Percentiles rank a stretch among this genome's conserved stretches.
phyloP scores from a whole-genome alignment of 92 coral and sea anemone genomes.

The Virgularia gustaviana region DNA sequence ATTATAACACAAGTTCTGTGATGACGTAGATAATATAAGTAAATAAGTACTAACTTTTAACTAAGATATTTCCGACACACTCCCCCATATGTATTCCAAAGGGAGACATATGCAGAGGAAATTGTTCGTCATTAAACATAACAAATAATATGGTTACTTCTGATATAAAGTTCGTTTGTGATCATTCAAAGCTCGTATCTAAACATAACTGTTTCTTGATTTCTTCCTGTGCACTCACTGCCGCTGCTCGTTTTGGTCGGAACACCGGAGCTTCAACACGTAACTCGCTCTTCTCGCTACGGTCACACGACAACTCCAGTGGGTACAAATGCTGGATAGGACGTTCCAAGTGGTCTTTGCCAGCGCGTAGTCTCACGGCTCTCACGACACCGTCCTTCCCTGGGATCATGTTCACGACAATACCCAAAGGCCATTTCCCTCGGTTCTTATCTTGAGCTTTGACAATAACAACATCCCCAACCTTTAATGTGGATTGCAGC shows the following conservation, averaged over 20 bases:
- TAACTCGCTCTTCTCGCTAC: neutral
- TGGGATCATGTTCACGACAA: neutral
- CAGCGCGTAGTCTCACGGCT: neutral
- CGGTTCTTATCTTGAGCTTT: neutral
- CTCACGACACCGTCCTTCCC: slow-evolving; percentile 5
- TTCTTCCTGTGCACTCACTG: neutral
- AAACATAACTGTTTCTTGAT: slow-evolving; percentile 4
- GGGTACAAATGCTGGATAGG: no score
- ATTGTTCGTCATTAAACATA: no score
- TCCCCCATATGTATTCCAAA: no score
- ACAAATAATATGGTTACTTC: no score
- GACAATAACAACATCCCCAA: neutral
- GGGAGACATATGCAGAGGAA: no score
- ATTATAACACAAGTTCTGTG: no score
- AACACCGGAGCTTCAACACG: slow-evolving; percentile 3
- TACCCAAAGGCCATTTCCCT: slow-evolving; percentile 6
- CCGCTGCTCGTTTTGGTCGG: neutral
- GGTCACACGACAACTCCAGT: neutral
- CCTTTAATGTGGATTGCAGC: neutral
- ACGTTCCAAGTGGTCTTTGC: slow-evolving; percentile 2
- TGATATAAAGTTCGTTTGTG: no score
- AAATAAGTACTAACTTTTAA: no score
- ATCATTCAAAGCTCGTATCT: no score
- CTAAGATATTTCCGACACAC: no score
- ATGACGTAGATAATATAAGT: no score